A percentile compares a stretch with the other conserved stretches of the same genome.
phyloP scores from a whole-genome alignment of 2,113 vertebrate species.

The Pomatostomus ruficeps region DNA sequence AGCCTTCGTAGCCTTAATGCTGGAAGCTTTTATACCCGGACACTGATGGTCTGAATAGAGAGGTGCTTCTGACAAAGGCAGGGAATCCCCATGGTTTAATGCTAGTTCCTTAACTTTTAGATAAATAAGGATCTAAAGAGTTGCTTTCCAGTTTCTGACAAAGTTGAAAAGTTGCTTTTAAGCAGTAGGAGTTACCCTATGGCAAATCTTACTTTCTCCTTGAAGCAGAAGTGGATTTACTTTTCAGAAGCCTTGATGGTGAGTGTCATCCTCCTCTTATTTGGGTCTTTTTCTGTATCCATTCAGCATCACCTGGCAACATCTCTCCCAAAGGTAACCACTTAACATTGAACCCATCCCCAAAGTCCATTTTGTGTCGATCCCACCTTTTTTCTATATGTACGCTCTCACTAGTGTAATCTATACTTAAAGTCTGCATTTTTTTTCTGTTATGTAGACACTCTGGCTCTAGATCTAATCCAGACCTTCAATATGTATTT shows the following conservation, averaged over 20 bases:
- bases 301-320: background rate
- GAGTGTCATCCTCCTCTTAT: background rate
- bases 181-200: background rate
- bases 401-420: background rate
- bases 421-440: background rate
- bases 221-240: background rate
- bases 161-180: background rate
- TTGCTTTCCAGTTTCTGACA: background rate
- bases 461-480: background rate
- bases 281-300: background rate
- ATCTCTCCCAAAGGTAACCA: background rate
- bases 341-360: background rate
- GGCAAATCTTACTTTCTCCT: background rate
- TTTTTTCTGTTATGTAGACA: background rate
- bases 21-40: background rate
- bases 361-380: background rate
- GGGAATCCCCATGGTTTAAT: background rate
- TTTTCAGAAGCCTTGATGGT: background rate
- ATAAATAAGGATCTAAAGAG: background rate
- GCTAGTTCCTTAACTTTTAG: background rate
- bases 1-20: background rate
- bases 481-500: background rate
- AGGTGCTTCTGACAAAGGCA: background rate
- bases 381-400: fast-evolving
- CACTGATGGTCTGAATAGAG: background rate